Percentiles rank a stretch among this genome's conserved stretches.
Conservation (phyloP, 2,797 vertebrate genomes). For the Hoplostethus atlanticus region DNA sequence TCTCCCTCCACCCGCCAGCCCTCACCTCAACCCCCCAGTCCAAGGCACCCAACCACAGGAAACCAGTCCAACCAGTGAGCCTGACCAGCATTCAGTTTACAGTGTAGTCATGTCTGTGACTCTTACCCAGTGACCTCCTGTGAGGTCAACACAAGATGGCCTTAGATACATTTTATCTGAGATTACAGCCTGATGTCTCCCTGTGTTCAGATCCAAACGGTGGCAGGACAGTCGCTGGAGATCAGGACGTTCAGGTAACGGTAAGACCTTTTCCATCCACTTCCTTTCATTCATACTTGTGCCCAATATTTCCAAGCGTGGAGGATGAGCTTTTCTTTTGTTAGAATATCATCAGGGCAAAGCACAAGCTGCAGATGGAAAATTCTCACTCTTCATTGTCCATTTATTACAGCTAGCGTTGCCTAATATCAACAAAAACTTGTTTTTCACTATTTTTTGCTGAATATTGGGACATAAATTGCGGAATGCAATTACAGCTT, state of each 20-base stretch:
- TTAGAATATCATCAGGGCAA: no score
- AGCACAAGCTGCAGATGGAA: no score
- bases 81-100: not conserved
- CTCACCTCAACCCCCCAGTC: slow-evolving; percentile 5
- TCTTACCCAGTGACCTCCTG: no score
- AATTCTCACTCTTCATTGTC: no score
- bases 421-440: no score
- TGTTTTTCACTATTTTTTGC: no score
- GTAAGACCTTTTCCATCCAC: not conserved
- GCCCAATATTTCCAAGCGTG: not conserved
- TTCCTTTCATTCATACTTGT: not conserved
- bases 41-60: slow-evolving; percentile 38
- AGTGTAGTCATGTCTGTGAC: no score
- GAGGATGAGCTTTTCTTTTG: not conserved
- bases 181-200: not conserved
- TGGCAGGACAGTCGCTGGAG: slow-evolving; percentile 29
- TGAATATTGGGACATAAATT: no score
- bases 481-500: no score
- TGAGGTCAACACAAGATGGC: no score
- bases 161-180: no score
- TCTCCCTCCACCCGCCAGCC: slow-evolving; percentile 15
- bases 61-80: slow-evolving; percentile 42
- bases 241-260: slow-evolving; percentile 52
- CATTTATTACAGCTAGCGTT: no score
- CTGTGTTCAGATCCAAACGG: slow-evolving; percentile 17